Base-by-base conservation (phyloP, 2,797 vertebrate species). In the Lithobates pipiens region DNA sequence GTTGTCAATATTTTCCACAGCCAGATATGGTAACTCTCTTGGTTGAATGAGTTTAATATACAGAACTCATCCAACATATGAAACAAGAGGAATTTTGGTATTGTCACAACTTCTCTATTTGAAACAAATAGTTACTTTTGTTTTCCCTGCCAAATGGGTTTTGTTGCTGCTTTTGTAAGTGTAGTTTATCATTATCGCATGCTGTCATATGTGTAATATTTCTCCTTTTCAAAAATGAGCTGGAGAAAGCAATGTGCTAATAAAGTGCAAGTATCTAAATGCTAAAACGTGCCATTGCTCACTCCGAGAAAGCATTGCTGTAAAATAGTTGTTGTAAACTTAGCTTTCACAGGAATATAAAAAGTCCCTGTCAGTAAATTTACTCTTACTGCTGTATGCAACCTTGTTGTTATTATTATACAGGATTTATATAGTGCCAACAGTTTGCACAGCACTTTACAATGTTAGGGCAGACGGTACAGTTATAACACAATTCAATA, bases 241-340 rank as follows among this genome's bases (percentile, higher is more conserved):
- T 76, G 81, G 36, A 10, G 34, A 73, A 34, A 76, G 72, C 72
- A 67, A 76, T 68, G 72, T 83, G 61, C n/a, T 67, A 76, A 76
- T 76, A 39, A 18, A 39, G 61, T 63, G 68, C 32, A 36, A 70
- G n/a, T 29, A 3, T 7, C 29, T 70, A 0, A 70, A 18, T 70
- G 3, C 15, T 70, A 16, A 70, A 70, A 36, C 29, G 23, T 11
- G 27, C 3, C 27, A 68, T 68, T 29, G 25, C 23, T 10, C 5
- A 0, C 25, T 67, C 13, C 4, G 15, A 15, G 5, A 50, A 50
- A 50, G 16, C 15, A 54, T 3, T 54, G 16, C 16, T 18, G 16
- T 61, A 23, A 61, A 61, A 7, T 23, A 23, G 21, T 23, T 8
- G n/a, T 61, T 23, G 54, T 54, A 54, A 54, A 16, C 4, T 5